Evolutionary conservation across 2,888 invertebrate species (phyloP).

Genomic region (Cistogaster globosa): DNA sequence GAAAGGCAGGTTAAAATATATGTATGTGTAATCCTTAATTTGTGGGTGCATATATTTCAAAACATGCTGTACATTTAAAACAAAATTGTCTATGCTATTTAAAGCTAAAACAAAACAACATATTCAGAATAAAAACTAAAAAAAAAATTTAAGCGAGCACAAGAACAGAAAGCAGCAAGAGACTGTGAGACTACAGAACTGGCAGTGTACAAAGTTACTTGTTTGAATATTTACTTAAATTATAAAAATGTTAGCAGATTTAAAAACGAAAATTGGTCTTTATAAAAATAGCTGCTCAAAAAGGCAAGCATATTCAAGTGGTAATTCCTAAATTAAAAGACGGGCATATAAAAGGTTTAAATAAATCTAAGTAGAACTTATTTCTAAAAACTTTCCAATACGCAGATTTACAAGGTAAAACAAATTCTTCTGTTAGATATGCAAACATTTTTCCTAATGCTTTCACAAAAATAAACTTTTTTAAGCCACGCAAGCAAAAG

Average conservation of each 20-base stretch:
- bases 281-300: slow-evolving; percentile 11
- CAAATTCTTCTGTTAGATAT: too few species aligned
- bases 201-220: slow-evolving; percentile 33
- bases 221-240: slow-evolving; percentile 76
- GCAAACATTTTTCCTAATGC: not conserved
- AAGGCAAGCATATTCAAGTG: not conserved
- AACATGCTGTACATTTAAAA: not conserved
- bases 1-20: too few species aligned
- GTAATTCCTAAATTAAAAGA: not conserved
- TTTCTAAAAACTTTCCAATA: not conserved
- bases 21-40: not conserved
- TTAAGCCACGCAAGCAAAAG: slow-evolving; percentile 46
- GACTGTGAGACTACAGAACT: slow-evolving; percentile 22
- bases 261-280: slow-evolving; percentile 51
- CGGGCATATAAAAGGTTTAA: not conserved
- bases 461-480: not conserved
- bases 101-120: slow-evolving; percentile 40
- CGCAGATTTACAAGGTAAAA: too few species aligned
- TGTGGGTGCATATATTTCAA: not conserved
- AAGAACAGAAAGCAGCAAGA: not conserved
- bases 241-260: slow-evolving; percentile 79
- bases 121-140: not conserved
- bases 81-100: slow-evolving; percentile 29
- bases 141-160: not conserved
- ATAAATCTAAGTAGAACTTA: not conserved